These are phyloP conservation scores for Holcopasites calliopsidis DNA, from an alignment of 1,140 invertebrate species.

Conservation along the genomic window DNA sequence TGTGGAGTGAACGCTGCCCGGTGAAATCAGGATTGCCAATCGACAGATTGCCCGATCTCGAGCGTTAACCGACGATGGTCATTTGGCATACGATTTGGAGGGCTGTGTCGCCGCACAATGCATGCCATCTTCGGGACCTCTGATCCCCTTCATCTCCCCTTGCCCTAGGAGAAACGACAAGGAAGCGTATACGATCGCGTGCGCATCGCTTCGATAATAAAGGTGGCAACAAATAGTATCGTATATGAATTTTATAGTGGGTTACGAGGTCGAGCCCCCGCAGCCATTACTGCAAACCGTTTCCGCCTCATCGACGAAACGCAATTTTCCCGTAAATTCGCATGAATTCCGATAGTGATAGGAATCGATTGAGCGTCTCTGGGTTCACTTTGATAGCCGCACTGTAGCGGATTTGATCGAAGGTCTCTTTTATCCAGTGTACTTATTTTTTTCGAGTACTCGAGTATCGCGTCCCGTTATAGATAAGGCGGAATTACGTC, in stretches of 20 bases:
- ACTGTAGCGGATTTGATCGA: not conserved
- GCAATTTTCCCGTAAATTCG: not conserved
- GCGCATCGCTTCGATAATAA: not conserved
- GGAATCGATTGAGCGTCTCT: not conserved
- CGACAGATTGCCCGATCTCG: conserved; percentile 62
- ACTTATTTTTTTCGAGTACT: not conserved
- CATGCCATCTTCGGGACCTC: not conserved
- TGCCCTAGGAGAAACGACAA: not conserved
- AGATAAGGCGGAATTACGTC: conserved; percentile 24
- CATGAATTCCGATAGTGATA: not conserved
- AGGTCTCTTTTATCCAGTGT: conserved; percentile 4
- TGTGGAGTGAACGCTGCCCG: conserved; percentile 33
- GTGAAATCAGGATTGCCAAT: conserved; percentile 63
- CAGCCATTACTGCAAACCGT: not conserved
- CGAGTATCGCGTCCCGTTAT: not conserved
- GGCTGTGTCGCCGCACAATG: conserved; percentile 18
- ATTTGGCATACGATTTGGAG: conserved; percentile 33
- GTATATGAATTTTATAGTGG: conserved; percentile 23
- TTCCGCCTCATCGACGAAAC: not conserved
- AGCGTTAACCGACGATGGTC: conserved; percentile 40
- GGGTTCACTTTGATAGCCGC: not conserved
- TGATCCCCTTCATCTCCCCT: not conserved
- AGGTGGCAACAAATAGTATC: conserved; percentile 20
- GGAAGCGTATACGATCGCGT: conserved; percentile 8
- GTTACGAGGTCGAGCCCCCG: conserved; percentile 12